Conservation (phyloP, 2,113 vertebrate species). For the Tragelaphus buxtoni region DNA sequence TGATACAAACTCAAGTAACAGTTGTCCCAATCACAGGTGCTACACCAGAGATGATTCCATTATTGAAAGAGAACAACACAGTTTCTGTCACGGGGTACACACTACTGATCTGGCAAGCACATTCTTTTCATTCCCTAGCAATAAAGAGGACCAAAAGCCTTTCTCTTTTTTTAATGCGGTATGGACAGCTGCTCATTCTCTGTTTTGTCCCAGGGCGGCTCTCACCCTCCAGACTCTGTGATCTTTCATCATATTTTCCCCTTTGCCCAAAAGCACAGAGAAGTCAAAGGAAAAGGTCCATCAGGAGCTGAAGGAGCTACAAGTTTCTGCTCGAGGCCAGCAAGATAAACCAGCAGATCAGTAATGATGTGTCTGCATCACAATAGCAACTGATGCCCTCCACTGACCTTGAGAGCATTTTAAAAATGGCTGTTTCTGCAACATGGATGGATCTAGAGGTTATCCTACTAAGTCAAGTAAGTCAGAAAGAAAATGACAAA, state of each 20-base stretch:
- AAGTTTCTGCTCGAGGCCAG: background rate
- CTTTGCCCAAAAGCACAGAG: background rate
- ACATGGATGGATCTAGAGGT: background rate
- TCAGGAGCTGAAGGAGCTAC: background rate
- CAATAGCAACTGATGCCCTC: background rate
- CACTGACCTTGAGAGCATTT: background rate
- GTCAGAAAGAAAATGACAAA: background rate
- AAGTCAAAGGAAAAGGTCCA: background rate
- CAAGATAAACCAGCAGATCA: background rate
- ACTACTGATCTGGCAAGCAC: background rate
- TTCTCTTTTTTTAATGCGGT: background rate
- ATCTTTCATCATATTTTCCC: background rate
- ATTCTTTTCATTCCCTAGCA: background rate
- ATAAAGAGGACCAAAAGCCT: background rate
- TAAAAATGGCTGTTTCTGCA: background rate
- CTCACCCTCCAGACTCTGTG: background rate
- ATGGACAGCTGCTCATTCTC: background rate
- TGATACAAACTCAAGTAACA: background rate
- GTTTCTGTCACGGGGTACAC: background rate
- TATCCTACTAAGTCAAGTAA: background rate
- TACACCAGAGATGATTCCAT: background rate
- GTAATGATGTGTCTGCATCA: background rate
- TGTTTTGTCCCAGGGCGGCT: background rate
- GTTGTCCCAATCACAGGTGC: background rate
- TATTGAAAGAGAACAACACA: background rate